A percentile compares a stretch with the other conserved stretches of the same genome.
These are phyloP conservation scores for Callipepla squamata DNA, from an alignment of 2,113 vertebrate species.

Conservation along the genomic window DNA sequence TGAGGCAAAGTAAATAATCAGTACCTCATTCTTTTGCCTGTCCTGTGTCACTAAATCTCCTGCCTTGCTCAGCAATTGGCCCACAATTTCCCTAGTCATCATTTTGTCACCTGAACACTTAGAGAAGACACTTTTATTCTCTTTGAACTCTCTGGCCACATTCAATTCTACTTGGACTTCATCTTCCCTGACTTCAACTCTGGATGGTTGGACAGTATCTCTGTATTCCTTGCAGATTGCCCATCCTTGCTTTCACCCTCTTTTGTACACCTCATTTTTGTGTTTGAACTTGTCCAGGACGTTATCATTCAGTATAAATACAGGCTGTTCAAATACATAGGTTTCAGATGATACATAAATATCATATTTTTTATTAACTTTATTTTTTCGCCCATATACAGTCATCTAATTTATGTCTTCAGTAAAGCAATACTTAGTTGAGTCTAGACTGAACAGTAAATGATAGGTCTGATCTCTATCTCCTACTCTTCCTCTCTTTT, in stretches of 20 bases:
- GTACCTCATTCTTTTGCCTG: no score
- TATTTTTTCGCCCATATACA: neutral
- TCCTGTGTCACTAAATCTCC: no score
- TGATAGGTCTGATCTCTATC: neutral
- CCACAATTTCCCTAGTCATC: neutral
- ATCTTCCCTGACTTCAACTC: neutral
- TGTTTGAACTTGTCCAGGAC: neutral
- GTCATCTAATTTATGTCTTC: neutral
- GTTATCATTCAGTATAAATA: neutral
- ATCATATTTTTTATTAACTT: neutral
- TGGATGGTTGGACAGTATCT: neutral
- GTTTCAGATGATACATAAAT: neutral
- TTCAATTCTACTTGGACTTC: neutral
- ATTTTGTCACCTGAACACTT: neutral
- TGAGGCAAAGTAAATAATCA: no score
- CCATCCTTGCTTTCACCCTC: no score
- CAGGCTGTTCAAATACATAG: neutral
- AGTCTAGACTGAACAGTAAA: neutral
- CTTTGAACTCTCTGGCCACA: neutral
- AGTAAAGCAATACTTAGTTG: neutral
- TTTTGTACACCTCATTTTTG: neutral
- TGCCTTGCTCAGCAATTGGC: no score
- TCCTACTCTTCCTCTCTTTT: neutral
- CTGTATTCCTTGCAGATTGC: no score
- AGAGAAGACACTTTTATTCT: neutral